Conservation (phyloP, 2,888 invertebrate species). For the Cerceris rybyensis region DNA sequence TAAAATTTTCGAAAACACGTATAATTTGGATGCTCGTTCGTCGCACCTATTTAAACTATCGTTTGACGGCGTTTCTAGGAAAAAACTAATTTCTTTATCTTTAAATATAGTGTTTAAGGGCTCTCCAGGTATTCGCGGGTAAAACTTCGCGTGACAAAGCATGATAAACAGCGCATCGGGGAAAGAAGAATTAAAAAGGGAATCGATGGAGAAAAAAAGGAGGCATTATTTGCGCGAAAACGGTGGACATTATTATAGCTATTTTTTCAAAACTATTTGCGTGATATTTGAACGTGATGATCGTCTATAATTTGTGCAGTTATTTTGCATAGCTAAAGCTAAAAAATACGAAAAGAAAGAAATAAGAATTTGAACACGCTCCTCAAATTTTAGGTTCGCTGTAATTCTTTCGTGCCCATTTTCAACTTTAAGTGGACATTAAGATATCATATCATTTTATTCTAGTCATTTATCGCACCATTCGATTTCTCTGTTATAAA, state of each 20-base stretch:
- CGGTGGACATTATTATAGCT: conserved; percentile 67
- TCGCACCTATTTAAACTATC: conserved; percentile 26
- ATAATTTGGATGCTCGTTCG: conserved; percentile 56
- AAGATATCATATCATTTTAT: no score
- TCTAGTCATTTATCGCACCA: no score
- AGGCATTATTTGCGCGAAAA: conserved; percentile 30
- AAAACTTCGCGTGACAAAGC: conserved; percentile 67
- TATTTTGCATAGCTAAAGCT: background rate
- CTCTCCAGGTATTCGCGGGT: conserved; percentile 7
- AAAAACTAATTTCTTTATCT: conserved; percentile 45
- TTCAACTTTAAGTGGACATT: no score
- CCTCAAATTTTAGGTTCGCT: no score
- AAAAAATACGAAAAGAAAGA: background rate
- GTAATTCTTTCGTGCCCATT: no score
- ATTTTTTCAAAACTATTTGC: conserved; percentile 71
- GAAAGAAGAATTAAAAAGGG: conserved; percentile 20
- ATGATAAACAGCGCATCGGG: conserved; percentile 42
- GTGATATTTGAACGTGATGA: conserved; percentile 46
- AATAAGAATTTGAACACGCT: no score
- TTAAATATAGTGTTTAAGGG: conserved; percentile 48
- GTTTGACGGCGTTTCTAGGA: conserved; percentile 28
- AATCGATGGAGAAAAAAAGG: conserved; percentile 24
- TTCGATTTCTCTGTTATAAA: no score
- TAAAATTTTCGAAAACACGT: conserved; percentile 66
- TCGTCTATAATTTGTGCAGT: conserved; percentile 23